phyloP scores from a whole-genome alignment of 2,113 vertebrate genomes.

The Notarius quadriscutis region DNA sequence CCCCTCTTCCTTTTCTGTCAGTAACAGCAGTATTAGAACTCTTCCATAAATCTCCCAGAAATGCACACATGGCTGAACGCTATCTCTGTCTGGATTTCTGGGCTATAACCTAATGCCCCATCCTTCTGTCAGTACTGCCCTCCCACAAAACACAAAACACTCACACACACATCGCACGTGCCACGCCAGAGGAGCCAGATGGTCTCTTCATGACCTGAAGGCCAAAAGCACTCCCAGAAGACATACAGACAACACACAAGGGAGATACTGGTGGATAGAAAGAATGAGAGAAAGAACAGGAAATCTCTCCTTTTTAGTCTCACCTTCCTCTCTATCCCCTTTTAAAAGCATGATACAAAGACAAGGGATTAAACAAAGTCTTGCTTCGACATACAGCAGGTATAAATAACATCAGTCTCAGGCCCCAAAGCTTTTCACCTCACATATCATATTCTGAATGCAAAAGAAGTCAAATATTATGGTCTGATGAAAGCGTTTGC shows the following conservation, averaged over 20 bases:
- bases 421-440: constrained; percentile 6
- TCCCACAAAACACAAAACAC: constrained; percentile 47
- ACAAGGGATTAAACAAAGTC: constrained; percentile 25
- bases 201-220: constrained; percentile 60
- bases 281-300: constrained; percentile 40
- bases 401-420: background rate
- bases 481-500: background rate
- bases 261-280: constrained; percentile 17
- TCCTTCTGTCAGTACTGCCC: constrained; percentile 18
- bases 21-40: background rate
- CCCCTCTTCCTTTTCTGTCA: background rate
- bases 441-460: background rate
- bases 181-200: constrained; percentile 69
- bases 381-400: constrained; percentile 11
- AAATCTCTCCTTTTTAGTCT: constrained; percentile 30
- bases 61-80: background rate
- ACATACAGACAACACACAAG: constrained; percentile 34
- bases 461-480: background rate
- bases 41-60: background rate
- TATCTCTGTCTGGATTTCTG: background rate
- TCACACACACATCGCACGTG: constrained; percentile 58
- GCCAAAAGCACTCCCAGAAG: constrained; percentile 51
- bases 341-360: constrained; percentile 23
- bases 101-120: background rate
- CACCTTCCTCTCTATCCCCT: background rate